Base-by-base conservation (phyloP, 2,888 invertebrate genomes). In the Malacosoma neustria region DNA sequence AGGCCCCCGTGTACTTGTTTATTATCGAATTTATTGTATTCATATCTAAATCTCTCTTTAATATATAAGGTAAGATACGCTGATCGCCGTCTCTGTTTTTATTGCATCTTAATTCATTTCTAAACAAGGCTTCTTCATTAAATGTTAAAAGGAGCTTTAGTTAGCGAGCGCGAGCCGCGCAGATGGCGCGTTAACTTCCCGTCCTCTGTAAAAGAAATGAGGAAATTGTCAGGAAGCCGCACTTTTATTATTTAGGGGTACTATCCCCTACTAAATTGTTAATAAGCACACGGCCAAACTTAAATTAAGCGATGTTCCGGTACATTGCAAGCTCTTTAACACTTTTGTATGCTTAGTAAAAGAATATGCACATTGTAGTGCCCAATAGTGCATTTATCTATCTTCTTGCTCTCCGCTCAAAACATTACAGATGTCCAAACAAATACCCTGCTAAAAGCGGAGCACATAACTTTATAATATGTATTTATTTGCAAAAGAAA, bases 181-280 rank as follows among this genome's bases (percentile, higher is more conserved):
- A 33, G 15, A 33, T 33, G 14, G 33, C 33, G n/a, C 14, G 14
- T 33, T 33, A 33, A 33, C 15, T 14, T 33, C 33, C 33, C 33
- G 14, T 14, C 15, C 11, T 33, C 33, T 33, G 33, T 33, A 33
- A 33, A 14, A 15, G 39, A 36, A 39, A 36, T 53, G 50, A 63
- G 72, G 72, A 72, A 71, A 72, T 70, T 64, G 72, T 66, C 60
- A 65, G 60, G 46, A 51, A 58, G 53, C 57, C 59, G 57, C 58
- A 54, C 61, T 71, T 76, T 77, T 72, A 75, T 71, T 79, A 74
- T 77, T 73, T 67, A 75, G 64, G 75, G 74, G 68, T 61, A 31
- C 57, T 58, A 68, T 71, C 71, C 69, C 70, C 71, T 66, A 69
- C 60, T 72, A 72, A 76, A 74, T 72, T 64, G 65, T 61, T 64